Conservation (phyloP, 2,113 vertebrate species). For the Oenanthe oenanthe region DNA sequence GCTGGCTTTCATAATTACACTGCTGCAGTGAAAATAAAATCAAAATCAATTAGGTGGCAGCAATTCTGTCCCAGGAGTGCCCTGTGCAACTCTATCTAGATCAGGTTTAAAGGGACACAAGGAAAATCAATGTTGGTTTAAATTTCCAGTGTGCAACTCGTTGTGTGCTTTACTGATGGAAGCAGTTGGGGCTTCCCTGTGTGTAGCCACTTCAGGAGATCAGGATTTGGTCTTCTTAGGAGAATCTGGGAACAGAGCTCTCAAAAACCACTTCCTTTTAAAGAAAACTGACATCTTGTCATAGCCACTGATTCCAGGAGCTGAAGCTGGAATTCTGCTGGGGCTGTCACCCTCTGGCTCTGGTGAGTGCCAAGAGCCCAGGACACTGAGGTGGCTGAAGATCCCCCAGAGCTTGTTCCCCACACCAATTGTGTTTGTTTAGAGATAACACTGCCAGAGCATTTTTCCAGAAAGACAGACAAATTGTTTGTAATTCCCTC, state of each 20-base stretch:
- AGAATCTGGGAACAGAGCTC: neutral
- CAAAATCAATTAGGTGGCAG: constrained; percentile 65
- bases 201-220: neutral
- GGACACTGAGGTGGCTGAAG: neutral
- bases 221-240: neutral
- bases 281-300: neutral
- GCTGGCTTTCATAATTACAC: constrained; percentile 87
- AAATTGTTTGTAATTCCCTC: neutral
- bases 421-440: neutral
- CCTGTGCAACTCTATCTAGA: neutral
- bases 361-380: rapidly evolving
- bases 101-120: neutral
- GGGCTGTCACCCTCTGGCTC: neutral
- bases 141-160: neutral
- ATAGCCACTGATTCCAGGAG: neutral
- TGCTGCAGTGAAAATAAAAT: constrained; percentile 69
- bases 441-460: neutral
- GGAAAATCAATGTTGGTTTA: neutral
- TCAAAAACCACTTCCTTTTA: neutral
- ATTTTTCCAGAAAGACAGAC: neutral
- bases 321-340: neutral
- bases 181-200: neutral
- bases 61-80: constrained; percentile 16
- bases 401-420: rapidly evolving
- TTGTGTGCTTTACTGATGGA: rapidly evolving